Base-by-base conservation (phyloP, 2,888 invertebrate species). In the Masnerella sp. region DNA sequence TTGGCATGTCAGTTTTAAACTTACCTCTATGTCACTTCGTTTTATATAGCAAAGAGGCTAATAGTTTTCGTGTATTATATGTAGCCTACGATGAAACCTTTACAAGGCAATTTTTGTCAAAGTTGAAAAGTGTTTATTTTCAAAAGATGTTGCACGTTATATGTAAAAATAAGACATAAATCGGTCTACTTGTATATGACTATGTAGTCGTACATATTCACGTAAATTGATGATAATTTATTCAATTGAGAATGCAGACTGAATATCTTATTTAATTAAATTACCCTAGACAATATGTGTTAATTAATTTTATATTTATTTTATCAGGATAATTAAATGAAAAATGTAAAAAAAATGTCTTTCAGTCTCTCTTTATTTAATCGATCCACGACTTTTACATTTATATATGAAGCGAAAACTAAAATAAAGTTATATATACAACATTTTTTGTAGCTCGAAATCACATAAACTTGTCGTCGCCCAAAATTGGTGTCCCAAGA, bases 381-480 rank as follows among this genome's bases (percentile, higher is more conserved):
- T 25, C 7, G 25, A 25, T 25, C 25, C 25, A 5, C 7, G 25
- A 4, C 25, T 25, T 25, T 25, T 25, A 25, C 25, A 25, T 5
- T 25, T 25, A 25, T 25, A 25, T 7, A 25, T 25, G n/a, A 25
- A 25, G 25, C 25, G 7, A 5, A 25, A 25, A 25, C 25, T 25
- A 25, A 25, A 25, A 25, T 25, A 25, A 25, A 25, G 25, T 25
- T 25, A 25, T 7, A 7, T 7, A 25, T 5, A 25, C 25, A 25
- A 5, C 7, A 25, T 25, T 4, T 25, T 25, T 25, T 7, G 25
- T 25, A 25, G 25, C 25, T 25, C 25, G 7, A 7, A 25, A 3
- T n/a, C 22, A 20, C 47, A 49, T 58, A 51, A 68, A 58, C 40
- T 68, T 58, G 12, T 68, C 34, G 12, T 58, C 58, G 2, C 3